phyloP scores from a whole-genome alignment of 2,113 vertebrate genomes.

The Amazona guildingii region DNA sequence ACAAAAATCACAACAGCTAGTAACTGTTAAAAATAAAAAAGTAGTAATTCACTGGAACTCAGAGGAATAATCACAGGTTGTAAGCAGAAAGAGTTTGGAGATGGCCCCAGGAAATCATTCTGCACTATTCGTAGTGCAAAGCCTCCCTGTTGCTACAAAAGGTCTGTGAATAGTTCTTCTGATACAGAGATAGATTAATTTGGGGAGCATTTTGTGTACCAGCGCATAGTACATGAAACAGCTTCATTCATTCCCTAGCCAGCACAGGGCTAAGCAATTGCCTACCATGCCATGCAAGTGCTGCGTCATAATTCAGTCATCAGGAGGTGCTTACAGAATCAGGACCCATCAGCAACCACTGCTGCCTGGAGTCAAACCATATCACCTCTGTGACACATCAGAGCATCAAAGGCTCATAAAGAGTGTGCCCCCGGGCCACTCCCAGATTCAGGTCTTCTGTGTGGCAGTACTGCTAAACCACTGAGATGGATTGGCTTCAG shows the following conservation, averaged over 20 bases:
- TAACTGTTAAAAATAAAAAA: not conserved
- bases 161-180: not conserved
- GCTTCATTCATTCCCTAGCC: not conserved
- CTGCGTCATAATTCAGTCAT: constrained; percentile 54
- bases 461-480: constrained; percentile 23
- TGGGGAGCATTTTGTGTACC: not conserved
- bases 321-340: constrained; percentile 21
- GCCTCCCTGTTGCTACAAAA: not conserved
- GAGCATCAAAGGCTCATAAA: constrained; percentile 62
- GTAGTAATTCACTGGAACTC: not conserved
- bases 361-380: constrained; percentile 24
- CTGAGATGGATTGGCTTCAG: constrained; percentile 45
- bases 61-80: not conserved
- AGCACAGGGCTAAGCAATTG: not conserved
- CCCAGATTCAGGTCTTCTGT: constrained; percentile 52
- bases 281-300: not conserved
- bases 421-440: constrained; percentile 58
- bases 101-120: not conserved
- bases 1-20: not conserved
- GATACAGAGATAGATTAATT: not conserved
- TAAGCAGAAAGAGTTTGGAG: not conserved
- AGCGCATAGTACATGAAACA: not conserved
- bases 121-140: not conserved
- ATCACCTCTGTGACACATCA: constrained; percentile 64
- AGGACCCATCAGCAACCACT: not conserved